A percentile compares a stretch with the other conserved stretches of the same genome.
Conservation (phyloP, 2,797 vertebrate genomes). For the Crocidura indochinensis region DNA sequence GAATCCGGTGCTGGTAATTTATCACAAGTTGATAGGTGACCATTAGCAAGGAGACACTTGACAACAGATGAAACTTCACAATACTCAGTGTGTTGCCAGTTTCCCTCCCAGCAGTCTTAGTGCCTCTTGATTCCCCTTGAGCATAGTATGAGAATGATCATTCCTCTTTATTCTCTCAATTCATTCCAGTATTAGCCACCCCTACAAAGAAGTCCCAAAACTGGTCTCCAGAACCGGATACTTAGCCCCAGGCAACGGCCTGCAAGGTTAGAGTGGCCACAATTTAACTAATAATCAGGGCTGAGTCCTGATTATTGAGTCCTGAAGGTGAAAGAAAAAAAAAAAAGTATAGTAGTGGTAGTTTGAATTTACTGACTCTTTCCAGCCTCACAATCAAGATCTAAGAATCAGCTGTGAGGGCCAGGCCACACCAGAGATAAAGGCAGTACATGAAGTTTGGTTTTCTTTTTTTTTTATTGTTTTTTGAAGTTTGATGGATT, state of each 20-base stretch:
- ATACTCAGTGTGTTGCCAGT: background rate
- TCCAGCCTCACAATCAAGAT: conserved; percentile 4
- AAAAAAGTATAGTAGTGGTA: background rate
- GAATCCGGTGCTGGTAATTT: background rate
- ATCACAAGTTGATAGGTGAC: background rate
- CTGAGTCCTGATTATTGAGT: background rate
- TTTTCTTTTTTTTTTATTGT: too few species aligned
- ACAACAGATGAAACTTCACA: rapidly evolving
- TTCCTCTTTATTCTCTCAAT: conserved; percentile 8
- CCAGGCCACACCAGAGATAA: conserved; percentile 18
- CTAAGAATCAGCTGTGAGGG: background rate
- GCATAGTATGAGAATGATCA: background rate
- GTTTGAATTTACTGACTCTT: background rate
- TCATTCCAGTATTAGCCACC: background rate
- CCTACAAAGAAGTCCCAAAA: background rate
- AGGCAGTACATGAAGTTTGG: background rate
- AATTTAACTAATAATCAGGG: background rate
- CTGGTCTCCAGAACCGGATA: background rate
- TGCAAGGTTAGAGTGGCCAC: background rate
- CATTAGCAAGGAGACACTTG: background rate
- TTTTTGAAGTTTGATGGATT: background rate
- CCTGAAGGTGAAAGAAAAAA: background rate
- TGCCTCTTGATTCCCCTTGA: background rate
- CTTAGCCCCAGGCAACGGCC: background rate
- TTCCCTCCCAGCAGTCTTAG: background rate